Evolutionary conservation across 2,113 vertebrate genomes (phyloP).

Genomic region (Rousettus leschenaultii): DNA sequence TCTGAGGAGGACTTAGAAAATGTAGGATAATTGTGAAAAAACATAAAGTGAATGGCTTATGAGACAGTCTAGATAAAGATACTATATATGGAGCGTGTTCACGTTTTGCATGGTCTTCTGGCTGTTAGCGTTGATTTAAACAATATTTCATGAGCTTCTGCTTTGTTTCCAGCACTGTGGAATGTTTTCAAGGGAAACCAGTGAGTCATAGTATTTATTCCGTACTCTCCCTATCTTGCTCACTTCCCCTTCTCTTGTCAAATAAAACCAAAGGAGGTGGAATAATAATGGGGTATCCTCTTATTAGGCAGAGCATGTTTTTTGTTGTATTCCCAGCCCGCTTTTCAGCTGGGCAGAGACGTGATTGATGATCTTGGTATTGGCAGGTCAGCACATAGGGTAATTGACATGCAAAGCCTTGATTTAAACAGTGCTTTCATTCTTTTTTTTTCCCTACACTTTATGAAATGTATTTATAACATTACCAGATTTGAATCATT

Average conservation of each 20-base stretch:
- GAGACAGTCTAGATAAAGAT: neutral
- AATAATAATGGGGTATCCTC: neutral
- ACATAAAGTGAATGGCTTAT: neutral
- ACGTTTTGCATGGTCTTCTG: neutral
- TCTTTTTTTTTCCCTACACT: neutral
- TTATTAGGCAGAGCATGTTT: neutral
- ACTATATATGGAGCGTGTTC: neutral
- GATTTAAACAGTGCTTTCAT: neutral
- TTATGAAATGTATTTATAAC: neutral
- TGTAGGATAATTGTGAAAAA: neutral
- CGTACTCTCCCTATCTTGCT: neutral
- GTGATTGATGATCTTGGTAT: constrained; percentile 56
- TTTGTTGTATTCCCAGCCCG: neutral
- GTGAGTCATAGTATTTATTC: neutral
- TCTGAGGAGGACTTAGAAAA: neutral
- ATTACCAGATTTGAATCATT: neutral
- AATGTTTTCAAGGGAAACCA: neutral
- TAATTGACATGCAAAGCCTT: constrained; percentile 1
- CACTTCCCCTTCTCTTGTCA: constrained; percentile 9
- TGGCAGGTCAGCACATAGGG: neutral
- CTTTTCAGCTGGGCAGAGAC: neutral
- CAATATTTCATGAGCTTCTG: neutral
- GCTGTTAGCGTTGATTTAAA: neutral
- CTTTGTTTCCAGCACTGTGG: neutral
- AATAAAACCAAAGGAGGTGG: neutral